Evolutionary conservation across 1,140 invertebrate genomes (phyloP).

Genomic region (Octopus bimaculoides): DNA sequence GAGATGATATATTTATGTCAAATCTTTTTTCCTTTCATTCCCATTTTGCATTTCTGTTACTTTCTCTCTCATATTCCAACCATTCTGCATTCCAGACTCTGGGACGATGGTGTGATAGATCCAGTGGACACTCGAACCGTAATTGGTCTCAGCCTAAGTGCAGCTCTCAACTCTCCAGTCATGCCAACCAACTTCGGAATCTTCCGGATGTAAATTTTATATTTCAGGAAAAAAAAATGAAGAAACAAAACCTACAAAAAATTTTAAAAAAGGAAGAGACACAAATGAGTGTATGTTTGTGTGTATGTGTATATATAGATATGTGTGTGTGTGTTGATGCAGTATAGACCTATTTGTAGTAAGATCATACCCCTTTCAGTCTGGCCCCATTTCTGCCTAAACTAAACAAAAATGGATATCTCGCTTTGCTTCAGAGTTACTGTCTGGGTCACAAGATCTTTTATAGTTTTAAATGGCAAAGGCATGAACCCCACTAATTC

Average conservation of each 20-base stretch:
- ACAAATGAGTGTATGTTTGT: neutral
- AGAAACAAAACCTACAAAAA: neutral
- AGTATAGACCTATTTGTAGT: neutral
- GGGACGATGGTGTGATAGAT: slow-evolving; percentile 59
- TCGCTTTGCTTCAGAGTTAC: too few species aligned
- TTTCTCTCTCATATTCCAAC: too few species aligned
- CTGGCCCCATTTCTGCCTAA: too few species aligned
- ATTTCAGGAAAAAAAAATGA: neutral
- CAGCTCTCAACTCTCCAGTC: slow-evolving; percentile 49
- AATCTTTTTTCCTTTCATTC: too few species aligned
- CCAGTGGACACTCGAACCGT: slow-evolving; percentile 53
- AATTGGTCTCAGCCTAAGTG: slow-evolving; percentile 53
- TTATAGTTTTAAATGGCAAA: too few species aligned
- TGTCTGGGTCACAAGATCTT: too few species aligned
- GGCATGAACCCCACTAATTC: too few species aligned
- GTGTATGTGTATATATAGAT: neutral
- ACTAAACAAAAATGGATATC: too few species aligned
- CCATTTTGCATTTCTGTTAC: too few species aligned
- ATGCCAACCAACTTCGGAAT: slow-evolving; percentile 53
- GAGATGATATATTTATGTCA: too few species aligned
- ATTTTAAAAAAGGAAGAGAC: neutral
- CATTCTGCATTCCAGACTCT: slow-evolving; percentile 41
- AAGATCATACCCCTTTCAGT: too few species aligned
- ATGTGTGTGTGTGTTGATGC: neutral
- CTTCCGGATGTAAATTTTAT: slow-evolving; percentile 50